These are phyloP conservation scores for Drosophila percnosoma DNA, from an alignment of 2,888 invertebrate species.

Conservation along the genomic window DNA sequence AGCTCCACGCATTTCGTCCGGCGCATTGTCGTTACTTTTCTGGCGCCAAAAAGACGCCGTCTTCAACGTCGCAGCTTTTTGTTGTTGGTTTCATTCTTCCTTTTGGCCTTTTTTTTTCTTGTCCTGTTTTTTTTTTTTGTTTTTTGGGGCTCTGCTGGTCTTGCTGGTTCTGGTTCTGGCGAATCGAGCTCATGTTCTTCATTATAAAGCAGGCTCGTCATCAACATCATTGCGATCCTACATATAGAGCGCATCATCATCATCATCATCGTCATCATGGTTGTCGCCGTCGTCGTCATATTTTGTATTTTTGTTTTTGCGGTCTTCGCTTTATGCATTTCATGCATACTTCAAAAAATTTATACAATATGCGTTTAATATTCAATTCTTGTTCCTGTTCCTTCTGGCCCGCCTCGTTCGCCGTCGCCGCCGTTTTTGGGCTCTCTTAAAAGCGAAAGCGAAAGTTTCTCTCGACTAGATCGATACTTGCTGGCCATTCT, in stretches of 20 bases:
- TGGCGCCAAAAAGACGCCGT: constrained; percentile 83
- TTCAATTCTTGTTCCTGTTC: constrained; percentile 67
- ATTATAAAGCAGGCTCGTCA: constrained; percentile 66
- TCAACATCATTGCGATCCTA: constrained; percentile 43
- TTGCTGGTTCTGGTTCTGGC: constrained; percentile 47
- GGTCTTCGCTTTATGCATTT: constrained; percentile 73
- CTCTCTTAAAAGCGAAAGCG: constrained; percentile 30
- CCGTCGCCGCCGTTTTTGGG: neutral
- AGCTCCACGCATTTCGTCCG: constrained; percentile 66
- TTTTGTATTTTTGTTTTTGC: constrained; percentile 44
- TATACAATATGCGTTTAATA: constrained; percentile 71
- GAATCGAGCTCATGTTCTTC: constrained; percentile 75
- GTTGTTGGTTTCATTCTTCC: constrained; percentile 55
- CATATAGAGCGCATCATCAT: constrained; percentile 31
- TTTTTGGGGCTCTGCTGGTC: constrained; percentile 58
- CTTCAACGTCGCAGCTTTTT: constrained; percentile 56
- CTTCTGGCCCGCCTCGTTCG: constrained; percentile 17
- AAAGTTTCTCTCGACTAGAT: constrained; percentile 45
- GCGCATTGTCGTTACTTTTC: constrained; percentile 83
- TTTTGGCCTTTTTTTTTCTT: constrained; percentile 46
- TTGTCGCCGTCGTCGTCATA: constrained; percentile 39
- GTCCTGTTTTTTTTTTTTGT: constrained; percentile 20
- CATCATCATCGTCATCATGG: constrained; percentile 23
- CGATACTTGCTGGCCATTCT: constrained; percentile 6
- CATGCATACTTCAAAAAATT: constrained; percentile 63